phyloP scores from a whole-genome alignment of 2,113 vertebrate species.

The Eptesicus fuscus region DNA sequence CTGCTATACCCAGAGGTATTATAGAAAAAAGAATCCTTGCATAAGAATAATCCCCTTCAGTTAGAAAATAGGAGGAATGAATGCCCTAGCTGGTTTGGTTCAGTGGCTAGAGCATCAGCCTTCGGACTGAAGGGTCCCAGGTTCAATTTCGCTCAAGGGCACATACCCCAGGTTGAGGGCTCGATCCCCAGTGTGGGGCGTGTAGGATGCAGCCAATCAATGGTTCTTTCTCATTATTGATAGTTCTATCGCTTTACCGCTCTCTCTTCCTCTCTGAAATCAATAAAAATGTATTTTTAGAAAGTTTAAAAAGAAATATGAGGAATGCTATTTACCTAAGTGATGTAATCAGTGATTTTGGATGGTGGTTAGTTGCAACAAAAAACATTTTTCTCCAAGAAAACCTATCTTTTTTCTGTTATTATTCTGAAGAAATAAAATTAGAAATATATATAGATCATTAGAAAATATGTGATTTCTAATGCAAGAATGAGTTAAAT shows the following conservation, averaged over 20 bases:
- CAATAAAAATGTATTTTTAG: no score
- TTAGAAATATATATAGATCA: neutral
- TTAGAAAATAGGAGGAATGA: neutral
- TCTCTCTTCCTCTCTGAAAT: no score
- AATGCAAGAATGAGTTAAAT: conserved; percentile 1
- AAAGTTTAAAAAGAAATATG: neutral
- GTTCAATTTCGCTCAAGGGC: no score
- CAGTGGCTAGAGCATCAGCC: no score
- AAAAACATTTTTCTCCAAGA: neutral
- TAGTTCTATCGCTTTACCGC: no score
- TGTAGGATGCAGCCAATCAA: no score
- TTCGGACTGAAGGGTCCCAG: no score
- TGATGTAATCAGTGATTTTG: neutral
- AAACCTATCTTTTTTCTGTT: neutral
- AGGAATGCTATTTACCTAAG: neutral
- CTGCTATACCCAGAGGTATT: neutral
- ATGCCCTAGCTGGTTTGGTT: neutral
- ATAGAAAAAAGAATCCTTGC: neutral
- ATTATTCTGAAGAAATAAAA: neutral
- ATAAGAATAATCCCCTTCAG: neutral
- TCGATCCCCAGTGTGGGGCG: no score
- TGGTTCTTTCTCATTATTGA: no score
- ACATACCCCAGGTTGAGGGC: no score
- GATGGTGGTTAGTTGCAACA: neutral
- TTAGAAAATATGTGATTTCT: neutral